Percentiles rank a stretch among this genome's conserved stretches.
phyloP scores from a whole-genome alignment of 30 jellyfish, hydroid and myxozoan genomes.

The Aurelia coerulea region DNA sequence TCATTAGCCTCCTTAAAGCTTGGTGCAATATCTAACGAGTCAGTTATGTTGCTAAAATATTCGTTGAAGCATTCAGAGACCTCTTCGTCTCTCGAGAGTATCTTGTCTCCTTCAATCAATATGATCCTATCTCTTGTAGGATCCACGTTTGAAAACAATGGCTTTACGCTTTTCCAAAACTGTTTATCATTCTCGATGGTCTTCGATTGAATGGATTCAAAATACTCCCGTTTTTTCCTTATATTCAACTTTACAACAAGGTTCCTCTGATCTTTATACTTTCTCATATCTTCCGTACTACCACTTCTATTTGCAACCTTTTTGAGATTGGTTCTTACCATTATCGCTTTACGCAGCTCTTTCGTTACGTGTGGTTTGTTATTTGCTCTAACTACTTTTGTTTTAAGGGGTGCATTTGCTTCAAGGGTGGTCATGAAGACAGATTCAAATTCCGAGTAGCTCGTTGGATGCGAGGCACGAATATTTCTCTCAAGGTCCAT shows the following conservation, averaged over 20 bases:
- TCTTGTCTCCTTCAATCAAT: background rate
- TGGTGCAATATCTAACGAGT: conserved; percentile 16
- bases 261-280: conserved; percentile 31
- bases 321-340: conserved; percentile 10
- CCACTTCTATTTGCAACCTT: conserved; percentile 16
- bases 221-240: background rate
- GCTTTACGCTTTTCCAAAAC: conserved; percentile 10
- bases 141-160: conserved; percentile 2
- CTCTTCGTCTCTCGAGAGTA: background rate
- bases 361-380: background rate
- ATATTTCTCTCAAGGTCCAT: background rate
- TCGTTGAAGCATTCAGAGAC: conserved; percentile 18
- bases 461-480: no score
- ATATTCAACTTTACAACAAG: conserved; percentile 13
- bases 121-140: background rate
- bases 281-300: conserved; percentile 1
- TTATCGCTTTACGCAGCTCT: background rate
- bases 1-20: background rate
- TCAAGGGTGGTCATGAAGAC: conserved; percentile 16
- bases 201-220: background rate
- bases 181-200: background rate
- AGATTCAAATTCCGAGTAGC: no score
- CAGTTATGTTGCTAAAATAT: conserved; percentile 14
- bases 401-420: conserved; percentile 47
- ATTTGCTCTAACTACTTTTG: conserved; percentile 24